These are phyloP conservation scores for Cynocephalus volans DNA, from an alignment of 2,113 vertebrate genomes.

Conservation along the genomic window DNA sequence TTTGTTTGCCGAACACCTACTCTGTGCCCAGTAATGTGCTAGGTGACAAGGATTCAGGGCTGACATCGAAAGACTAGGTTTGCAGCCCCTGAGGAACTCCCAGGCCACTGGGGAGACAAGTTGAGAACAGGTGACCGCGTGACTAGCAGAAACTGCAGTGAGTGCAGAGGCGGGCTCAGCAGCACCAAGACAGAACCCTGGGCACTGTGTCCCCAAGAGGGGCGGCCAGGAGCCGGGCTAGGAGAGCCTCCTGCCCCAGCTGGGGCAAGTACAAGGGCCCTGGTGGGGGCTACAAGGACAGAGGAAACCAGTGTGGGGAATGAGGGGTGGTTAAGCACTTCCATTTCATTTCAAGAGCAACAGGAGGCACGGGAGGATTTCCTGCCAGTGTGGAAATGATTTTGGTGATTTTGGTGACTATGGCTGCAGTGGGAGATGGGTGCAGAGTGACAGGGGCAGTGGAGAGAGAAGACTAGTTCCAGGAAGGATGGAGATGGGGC, in stretches of 20 bases:
- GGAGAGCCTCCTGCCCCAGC: rapidly evolving
- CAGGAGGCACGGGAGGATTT: not conserved
- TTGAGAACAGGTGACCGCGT: no score
- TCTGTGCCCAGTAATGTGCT: not conserved
- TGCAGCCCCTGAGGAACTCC: not conserved
- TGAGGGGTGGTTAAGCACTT: rapidly evolving
- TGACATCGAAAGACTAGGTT: rapidly evolving
- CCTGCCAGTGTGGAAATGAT: rapidly evolving
- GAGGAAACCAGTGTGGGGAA: not conserved
- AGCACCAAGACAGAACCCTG: rapidly evolving
- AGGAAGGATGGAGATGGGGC: rapidly evolving
- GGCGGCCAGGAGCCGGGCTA: not conserved
- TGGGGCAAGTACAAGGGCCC: not conserved
- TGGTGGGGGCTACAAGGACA: not conserved
- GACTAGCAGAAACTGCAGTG: rapidly evolving
- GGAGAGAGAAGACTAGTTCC: not conserved
- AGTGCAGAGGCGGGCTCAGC: rapidly evolving
- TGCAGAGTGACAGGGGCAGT: not conserved
- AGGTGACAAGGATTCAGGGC: rapidly evolving
- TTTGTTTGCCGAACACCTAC: rapidly evolving
- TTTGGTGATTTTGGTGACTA: not conserved
- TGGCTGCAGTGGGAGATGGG: no score
- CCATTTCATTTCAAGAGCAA: not conserved
- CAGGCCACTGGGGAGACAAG: not conserved
- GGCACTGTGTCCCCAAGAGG: not conserved